Evolutionary conservation across 2,888 invertebrate species (phyloP), one percentile per base, ranked within the genome.

Genomic region (Liposcelis brunnea): DNA sequence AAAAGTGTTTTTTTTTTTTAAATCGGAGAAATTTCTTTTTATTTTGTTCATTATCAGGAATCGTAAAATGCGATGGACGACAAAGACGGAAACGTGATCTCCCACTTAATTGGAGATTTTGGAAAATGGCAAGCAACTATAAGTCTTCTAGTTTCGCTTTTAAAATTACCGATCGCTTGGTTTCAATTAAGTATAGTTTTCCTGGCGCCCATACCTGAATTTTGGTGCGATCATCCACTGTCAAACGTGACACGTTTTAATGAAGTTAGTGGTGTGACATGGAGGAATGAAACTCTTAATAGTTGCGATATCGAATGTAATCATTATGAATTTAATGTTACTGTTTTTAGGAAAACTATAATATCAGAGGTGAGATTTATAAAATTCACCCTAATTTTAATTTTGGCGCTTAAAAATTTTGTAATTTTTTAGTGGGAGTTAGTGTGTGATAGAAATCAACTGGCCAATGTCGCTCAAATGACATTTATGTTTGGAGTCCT

Each of bases 311-410:
- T n/a, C 4, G n/a, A 46, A 42, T 58, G 58, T 44, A 40, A 34
- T 2, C 33, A 45, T 15, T 58, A 74, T 53, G 62, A 67, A 40
- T 82, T 73, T 55, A 75, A 83, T 54, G 72, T 69, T 48, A 70
- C 67, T 44, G 59, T 74, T 10, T 84, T 84, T 56, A 60, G 70
- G n/a, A 72, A 78, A 55, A 83, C 82, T 0, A 80, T 83, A 11
- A 63, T 75, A 37, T 76, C 77, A 0, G 73, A 65, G 60, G 65
- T 64, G 49, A 48, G 47, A 36, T 18, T 10, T 15, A 45, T 31
- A 10, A 16, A 19, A n/a, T n/a, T n/a, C n/a, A n/a, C n/a, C n/a
- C n/a, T n/a, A 26, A 26, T 26, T 26, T 26, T 26, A 8, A 26
- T 26, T 26, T 26, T 26, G 8, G 4, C 8, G 5, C 4, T 26